Base-by-base conservation (phyloP, 1,140 invertebrate species). In the Dendroctonus valens region DNA sequence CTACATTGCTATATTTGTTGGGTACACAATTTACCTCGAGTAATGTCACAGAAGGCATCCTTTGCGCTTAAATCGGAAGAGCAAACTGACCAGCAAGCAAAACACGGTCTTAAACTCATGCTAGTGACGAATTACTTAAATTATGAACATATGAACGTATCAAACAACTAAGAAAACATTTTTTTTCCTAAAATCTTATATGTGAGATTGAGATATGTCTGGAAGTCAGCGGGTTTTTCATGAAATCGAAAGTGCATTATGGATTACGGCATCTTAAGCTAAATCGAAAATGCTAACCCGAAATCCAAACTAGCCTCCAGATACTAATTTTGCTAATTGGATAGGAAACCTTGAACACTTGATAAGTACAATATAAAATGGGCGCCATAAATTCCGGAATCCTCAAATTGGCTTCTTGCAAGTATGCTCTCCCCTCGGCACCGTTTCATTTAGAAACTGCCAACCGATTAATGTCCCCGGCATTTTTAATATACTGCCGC, bases 371-470 rank as follows among this genome's bases (percentile, higher is more conserved):
- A 14, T 7, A 37, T 11, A 14, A 37, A 40, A 12, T 40, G n/a
- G 15, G 12, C 51, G 48, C 51, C 65, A 69, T 71, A 69, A 71
- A 71, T 71, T 62, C 66, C 52, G n/a, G 38, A 9, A 15, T 14
- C 62, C 42, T 44, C n/a, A 51, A 42, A 49, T 53, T 65, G 62
- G 62, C 51, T 49, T 58, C 53, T 58, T 65, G 7, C 44, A 65
- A 57, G 26, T 42, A 65, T 68, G 39, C 49, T 68, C 65, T 15
- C 60, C 53, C 42, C 48, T 69, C 63, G 49, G 42, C 44, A 50
- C 52, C 39, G 41, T 69, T 71, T 71, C 69, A 69, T 71, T 71
- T 71, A 59, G 62, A 60, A 69, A 53, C 63, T 67, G 69, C 40
- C 67, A 65, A 69, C 59, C 67, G 69, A 71, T 69, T 71, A 71